These are phyloP conservation scores for Fragum sueziense DNA, from an alignment of 2,888 invertebrate genomes.

Conservation along the genomic window DNA sequence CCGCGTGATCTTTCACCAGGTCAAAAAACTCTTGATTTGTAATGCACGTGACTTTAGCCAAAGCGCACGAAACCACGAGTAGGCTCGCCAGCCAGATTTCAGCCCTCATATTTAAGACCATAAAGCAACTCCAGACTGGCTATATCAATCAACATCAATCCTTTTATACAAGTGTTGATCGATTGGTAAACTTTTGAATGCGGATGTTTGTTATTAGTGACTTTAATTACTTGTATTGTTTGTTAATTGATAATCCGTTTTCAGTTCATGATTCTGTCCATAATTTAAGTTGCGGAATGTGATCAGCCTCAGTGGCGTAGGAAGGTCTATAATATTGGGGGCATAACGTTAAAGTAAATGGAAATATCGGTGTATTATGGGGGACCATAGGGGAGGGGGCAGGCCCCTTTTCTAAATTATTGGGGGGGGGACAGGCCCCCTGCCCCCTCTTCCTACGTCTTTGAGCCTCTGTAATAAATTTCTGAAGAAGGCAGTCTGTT, in stretches of 20 bases:
- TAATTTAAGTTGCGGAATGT: no score
- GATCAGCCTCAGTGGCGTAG: no score
- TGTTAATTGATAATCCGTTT: background rate
- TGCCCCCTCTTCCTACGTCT: no score
- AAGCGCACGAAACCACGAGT: background rate
- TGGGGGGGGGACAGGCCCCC: no score
- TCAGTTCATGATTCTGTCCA: background rate
- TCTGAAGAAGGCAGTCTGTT: no score
- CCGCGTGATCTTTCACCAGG: background rate
- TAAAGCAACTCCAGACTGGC: background rate
- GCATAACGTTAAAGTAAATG: no score
- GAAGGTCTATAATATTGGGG: no score
- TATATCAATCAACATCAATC: background rate
- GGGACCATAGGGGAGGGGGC: no score
- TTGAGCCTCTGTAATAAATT: no score
- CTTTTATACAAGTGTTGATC: background rate
- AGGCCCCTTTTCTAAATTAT: no score
- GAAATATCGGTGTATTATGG: no score
- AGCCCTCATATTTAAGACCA: background rate
- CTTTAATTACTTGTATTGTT: background rate
- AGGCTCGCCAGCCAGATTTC: background rate
- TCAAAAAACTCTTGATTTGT: conserved; percentile 12
- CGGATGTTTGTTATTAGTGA: background rate
- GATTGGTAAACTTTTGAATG: background rate
- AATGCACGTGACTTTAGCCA: background rate